Conservation (phyloP, 64 coral and sea anemone species). For the Actinia tenebrosa region DNA sequence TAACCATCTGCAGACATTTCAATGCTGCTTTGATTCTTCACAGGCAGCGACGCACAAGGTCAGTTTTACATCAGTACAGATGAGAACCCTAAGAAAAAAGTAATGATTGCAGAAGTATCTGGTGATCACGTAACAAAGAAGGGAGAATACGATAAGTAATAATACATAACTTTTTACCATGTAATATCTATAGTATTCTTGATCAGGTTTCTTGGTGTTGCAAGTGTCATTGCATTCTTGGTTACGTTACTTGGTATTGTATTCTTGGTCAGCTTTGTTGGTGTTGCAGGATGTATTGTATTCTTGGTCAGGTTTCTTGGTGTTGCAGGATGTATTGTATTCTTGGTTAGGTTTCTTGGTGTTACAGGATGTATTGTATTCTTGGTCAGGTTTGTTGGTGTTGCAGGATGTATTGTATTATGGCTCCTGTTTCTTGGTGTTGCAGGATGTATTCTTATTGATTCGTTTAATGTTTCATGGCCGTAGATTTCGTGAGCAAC, state of each 20-base stretch:
- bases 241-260: no score
- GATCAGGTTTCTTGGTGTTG: background rate
- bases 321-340: no score
- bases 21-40: background rate
- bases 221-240: no score
- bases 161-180: background rate
- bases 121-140: slow-evolving; percentile 19
- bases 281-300: no score
- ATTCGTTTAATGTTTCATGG: background rate
- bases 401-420: no score
- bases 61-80: slow-evolving; percentile 53
- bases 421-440: no score
- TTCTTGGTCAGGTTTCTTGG: no score
- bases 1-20: background rate
- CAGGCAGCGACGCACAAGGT: slow-evolving; percentile 54
- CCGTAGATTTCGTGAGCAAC: slow-evolving; percentile 62
- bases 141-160: slow-evolving; percentile 54
- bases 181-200: background rate
- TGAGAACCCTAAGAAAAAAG: slow-evolving; percentile 53
- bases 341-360: no score
- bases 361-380: no score
- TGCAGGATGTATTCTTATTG: no score
- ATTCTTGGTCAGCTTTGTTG: no score
- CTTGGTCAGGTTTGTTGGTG: no score
- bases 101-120: slow-evolving; percentile 48